Evolutionary conservation across 2,888 invertebrate genomes (phyloP), one percentile per base, ranked within the genome.

Genomic region (Aplocera efformata): DNA sequence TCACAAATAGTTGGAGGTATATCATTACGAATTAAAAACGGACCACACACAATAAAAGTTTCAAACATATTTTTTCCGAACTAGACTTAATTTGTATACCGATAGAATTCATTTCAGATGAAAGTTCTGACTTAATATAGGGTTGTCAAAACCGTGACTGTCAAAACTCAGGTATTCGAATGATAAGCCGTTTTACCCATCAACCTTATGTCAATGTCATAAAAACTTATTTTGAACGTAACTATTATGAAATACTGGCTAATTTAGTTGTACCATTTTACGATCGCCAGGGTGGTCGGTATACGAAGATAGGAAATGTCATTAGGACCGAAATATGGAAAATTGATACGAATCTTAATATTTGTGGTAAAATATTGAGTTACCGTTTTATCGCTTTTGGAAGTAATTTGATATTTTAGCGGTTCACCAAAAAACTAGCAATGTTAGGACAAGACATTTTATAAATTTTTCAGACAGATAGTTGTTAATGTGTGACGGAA

Each of bases 111-210:
- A 24, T 22, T 24, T 31, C 24, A 23, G 21, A 23, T 6, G 6
- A 5, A n/a, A 20, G 8, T 10, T 1, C 9, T 1, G 17, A 9
- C 10, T 20, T 31, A 41, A 32, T 32, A 27, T 33, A 42, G 34
- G 46, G 39, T 42, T 47, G 39, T 43, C 33, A 10, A 33, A 38
- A 41, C 30, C 29, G 36, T 42, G 47, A 38, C 44, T 40, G 37
- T 49, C 45, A 44, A 48, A 51, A 45, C 43, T 45, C 44, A 50
- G 53, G 48, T 55, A 45, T 48, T 44, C 32, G 23, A 25, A 28
- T 53, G 53, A 46, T 9, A 23, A 38, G 29, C 7, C 6, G 0
- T 21, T 6, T 24, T 20, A 8, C 10, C 26, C 29, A 6, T 37
- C 7, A 17, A 32, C 23, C 32, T 13, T 39, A 43, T 7, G 6